Base-by-base conservation (phyloP, 2,888 invertebrate genomes). In the Alitta virens region DNA sequence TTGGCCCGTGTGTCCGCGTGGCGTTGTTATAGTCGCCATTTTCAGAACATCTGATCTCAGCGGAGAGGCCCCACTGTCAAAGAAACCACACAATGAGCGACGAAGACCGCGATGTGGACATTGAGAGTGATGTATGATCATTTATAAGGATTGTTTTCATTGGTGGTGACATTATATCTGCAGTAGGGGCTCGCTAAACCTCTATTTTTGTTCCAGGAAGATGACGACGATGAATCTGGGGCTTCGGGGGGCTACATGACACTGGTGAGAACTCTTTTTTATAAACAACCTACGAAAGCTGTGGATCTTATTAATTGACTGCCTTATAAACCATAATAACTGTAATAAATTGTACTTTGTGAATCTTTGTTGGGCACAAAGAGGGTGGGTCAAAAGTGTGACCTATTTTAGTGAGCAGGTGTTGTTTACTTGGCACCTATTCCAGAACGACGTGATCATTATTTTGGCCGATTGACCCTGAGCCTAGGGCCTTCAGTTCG, bases 51-150 rank as follows among this genome's bases (percentile, higher is more conserved):
- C 54, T 18, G 18, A 54, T 21, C 42, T 52, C 16, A 9, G 23
- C 18, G 18, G 23, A 5, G 42, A 25, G n/a, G 9, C 42, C 40
- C 23, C n/a, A 14, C 23, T 18, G 27, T 9, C n/a, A 21, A 18
- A 21, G 14, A 56, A 12, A 12, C 40, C 64, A 33, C 38, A 69
- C 69, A 49, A 94, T 94, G 92, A 94, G 94, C 84, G 94, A 94
- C 85, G 94, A 94, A 84, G 94, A 94, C 83, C 87, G 92, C 77
- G 94, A 94, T 84, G 91, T 94, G 83, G 94, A 94, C 84, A 91
- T 93, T 78, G 93, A 94, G 86, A 94, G 94, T 86, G 94, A 94
- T 86, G 94, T 94, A 87, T 88, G 91, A 27, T 42, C 49, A 27
- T 55, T 12, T 53, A 55, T 33, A 21, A 55, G 5, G 5, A 18